Base-by-base conservation (phyloP, 2,888 invertebrate genomes). In the Linyphia triangularis region DNA sequence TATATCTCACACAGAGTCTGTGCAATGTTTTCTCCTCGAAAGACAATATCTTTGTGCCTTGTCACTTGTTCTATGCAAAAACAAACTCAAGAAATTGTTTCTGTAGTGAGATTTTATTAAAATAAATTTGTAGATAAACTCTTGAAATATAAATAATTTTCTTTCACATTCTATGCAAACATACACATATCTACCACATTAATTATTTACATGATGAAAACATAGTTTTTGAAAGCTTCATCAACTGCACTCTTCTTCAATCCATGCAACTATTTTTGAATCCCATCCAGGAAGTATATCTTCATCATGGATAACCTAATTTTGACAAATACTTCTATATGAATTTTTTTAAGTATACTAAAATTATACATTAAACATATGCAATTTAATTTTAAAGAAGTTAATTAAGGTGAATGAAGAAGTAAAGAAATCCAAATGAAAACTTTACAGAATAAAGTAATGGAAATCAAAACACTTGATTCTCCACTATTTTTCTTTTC, bases 181-280 rank as follows among this genome's bases (percentile, higher is more conserved):
- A 16, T n/a, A 51, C 16, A 51, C 3, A 51, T 13, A 51, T 51
- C 13, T 6, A 51, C n/a, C 13, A n/a, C 16, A 16, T 51, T 6
- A 3, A 51, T n/a, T 51, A 51, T 51, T 5, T 51, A 51, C 51
- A 51, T n/a, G 16, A 9, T 51, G 51, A 16, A 51, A 13, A 16
- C n/a, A 0, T 33, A 33, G 9, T 9, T 33, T 6, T 33, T 9
- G 33, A 33, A 9, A 33, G 51, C 5, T 28, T 0, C 63, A 61
- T 78, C 65, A 89, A 24, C 67, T 77, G 63, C 77, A 77, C 4
- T 93, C 93, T 89, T 92, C 92, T 90, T 93, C 93, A 43, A 93
- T 92, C 93, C 93, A 93, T 3, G 93, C 93, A 3, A 93, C 93
- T 72, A 93, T 93, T 90, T 93, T 93, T 0, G 93, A 93, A 88